phyloP scores from a whole-genome alignment of 2,113 vertebrate species.

The Dolichallabes microphthalmus region DNA sequence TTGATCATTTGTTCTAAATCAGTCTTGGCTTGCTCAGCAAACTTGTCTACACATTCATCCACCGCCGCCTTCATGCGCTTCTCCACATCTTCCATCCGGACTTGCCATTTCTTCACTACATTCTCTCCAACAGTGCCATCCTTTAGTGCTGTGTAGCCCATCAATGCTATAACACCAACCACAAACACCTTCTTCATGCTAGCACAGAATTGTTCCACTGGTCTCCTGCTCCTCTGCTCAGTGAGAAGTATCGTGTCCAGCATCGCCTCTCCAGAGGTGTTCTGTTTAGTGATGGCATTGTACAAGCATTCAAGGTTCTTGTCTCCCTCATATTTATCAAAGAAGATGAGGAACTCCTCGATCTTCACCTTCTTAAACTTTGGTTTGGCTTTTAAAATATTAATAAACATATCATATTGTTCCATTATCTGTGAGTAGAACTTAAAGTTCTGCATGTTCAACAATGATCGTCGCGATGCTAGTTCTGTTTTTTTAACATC shows the following conservation, averaged over 20 bases:
- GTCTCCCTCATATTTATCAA: slow-evolving; percentile 66
- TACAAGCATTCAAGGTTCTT: slow-evolving; percentile 74
- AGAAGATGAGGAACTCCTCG: slow-evolving; percentile 73
- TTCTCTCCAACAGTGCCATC: slow-evolving; percentile 56
- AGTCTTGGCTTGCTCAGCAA: slow-evolving; percentile 68
- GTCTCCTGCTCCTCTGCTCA: no score
- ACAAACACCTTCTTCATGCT: slow-evolving; percentile 74
- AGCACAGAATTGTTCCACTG: no score
- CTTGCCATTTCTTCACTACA: no score
- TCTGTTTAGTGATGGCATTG: slow-evolving; percentile 66
- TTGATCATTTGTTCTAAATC: slow-evolving; percentile 65
- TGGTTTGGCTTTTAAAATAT: slow-evolving; percentile 72
- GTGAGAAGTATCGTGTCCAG: no score
- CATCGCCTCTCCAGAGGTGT: slow-evolving; percentile 16
- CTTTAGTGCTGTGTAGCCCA: slow-evolving; percentile 72
- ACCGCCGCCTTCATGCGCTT: slow-evolving; percentile 62
- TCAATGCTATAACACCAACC: slow-evolving; percentile 74
- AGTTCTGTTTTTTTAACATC: slow-evolving; percentile 66
- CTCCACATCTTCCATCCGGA: no score
- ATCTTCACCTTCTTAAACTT: slow-evolving; percentile 72
- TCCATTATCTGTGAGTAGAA: slow-evolving; percentile 71
- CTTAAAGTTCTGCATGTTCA: slow-evolving; percentile 77
- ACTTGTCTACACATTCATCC: slow-evolving; percentile 73
- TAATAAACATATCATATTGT: slow-evolving; percentile 77
- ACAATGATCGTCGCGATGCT: slow-evolving; percentile 62